Percentiles rank a stretch among this genome's conserved stretches.
Conservation (phyloP, 2,888 invertebrate species). For the Ornithoptera alexandrae region DNA sequence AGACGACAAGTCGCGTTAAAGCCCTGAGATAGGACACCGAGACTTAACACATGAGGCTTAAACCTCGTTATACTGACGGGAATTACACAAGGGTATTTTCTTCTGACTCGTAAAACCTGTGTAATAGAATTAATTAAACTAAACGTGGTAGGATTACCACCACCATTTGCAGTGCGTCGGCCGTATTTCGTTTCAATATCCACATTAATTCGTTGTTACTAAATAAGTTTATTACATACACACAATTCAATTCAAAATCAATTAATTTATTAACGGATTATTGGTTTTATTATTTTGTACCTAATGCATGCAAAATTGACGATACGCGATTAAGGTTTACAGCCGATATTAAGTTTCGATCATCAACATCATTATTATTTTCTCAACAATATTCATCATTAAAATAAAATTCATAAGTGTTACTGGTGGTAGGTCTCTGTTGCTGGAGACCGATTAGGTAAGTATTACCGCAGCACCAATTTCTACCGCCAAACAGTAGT, state of each 20-base stretch:
- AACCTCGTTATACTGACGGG: constrained; percentile 7
- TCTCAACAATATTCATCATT: too few relatives aligned
- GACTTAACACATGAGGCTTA: constrained; percentile 11
- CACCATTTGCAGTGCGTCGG: constrained; percentile 7
- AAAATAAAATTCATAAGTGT: too few relatives aligned
- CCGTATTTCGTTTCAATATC: background rate
- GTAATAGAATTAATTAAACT: constrained; percentile 16
- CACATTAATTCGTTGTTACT: too few relatives aligned
- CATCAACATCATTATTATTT: too few relatives aligned
- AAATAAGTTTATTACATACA: too few relatives aligned
- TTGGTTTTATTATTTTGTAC: background rate
- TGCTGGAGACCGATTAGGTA: too few relatives aligned
- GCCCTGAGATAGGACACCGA: background rate
- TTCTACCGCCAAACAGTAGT: too few relatives aligned
- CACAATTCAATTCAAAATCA: too few relatives aligned
- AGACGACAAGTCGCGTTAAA: constrained; percentile 22
- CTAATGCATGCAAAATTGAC: background rate
- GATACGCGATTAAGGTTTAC: background rate
- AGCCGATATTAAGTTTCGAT: too few relatives aligned
- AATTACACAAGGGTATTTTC: constrained; percentile 19
- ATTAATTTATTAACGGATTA: too few relatives aligned
- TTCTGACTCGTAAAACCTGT: constrained; percentile 13
- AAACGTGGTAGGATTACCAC: constrained; percentile 11
- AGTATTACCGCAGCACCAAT: too few relatives aligned
- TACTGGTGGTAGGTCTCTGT: too few relatives aligned